Conservation (phyloP, 2,888 invertebrate species). For the Synanthedon tipuliformis region DNA sequence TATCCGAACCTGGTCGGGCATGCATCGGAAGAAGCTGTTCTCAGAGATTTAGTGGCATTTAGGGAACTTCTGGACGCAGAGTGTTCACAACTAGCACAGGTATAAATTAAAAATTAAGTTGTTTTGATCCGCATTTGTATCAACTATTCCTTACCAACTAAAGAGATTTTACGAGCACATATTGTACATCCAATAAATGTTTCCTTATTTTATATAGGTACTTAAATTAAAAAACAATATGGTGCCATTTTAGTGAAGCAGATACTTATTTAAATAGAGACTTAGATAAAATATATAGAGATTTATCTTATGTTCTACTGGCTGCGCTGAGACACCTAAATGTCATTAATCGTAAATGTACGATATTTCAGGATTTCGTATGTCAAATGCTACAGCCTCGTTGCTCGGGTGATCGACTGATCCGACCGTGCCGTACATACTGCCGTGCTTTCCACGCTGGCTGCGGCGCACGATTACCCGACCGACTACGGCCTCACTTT, state of each 20-base stretch:
- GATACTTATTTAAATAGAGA: too few species aligned
- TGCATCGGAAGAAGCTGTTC: conserved; percentile 71
- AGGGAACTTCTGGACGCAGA: conserved; percentile 91
- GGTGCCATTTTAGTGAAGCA: too few species aligned
- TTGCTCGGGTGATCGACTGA: conserved; percentile 73
- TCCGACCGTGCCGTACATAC: conserved; percentile 84
- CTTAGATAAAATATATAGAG: too few species aligned
- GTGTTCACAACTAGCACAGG: conserved; percentile 86
- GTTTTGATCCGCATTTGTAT: too few species aligned
- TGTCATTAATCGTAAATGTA: neutral
- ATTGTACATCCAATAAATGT: too few species aligned
- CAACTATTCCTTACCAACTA: too few species aligned
- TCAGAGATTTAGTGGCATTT: conserved; percentile 81
- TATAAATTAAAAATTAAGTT: conserved; percentile 9
- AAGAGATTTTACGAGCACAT: too few species aligned
- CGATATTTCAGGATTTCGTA: conserved; percentile 75
- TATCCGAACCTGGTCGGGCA: conserved; percentile 87
- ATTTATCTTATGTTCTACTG: too few species aligned
- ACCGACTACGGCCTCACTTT: conserved; percentile 76
- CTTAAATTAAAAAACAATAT: too few species aligned
- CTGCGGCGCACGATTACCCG: conserved; percentile 81
- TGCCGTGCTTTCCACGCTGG: conserved; percentile 87
- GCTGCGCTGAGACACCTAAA: too few species aligned
- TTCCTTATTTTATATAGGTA: too few species aligned
- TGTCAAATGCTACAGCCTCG: conserved; percentile 88